A percentile compares a stretch with the other conserved stretches of the same genome.
phyloP scores from a whole-genome alignment of 2,113 vertebrate species.

The Lagenorhynchus albirostris region DNA sequence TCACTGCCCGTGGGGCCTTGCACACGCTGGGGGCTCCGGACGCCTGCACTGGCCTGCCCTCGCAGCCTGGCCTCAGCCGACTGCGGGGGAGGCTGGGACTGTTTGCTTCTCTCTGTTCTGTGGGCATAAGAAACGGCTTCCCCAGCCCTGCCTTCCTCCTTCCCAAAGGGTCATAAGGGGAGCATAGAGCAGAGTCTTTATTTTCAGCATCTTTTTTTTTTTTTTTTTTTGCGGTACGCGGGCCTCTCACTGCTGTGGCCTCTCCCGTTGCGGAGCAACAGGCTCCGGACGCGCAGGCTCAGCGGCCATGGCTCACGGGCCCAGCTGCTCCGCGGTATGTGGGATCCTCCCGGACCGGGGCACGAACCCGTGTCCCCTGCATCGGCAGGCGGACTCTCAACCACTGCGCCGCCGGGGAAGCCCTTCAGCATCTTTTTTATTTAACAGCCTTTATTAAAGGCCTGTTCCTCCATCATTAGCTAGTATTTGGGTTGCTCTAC shows the following conservation, averaged over 20 bases:
- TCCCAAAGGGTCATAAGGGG: neutral
- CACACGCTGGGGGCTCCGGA: accelerated
- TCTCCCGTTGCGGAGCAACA: no score
- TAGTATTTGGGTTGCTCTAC: neutral
- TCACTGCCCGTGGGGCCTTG: accelerated
- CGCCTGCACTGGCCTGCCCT: neutral
- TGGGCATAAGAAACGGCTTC: neutral
- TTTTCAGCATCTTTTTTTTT: neutral
- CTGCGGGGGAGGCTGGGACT: accelerated
- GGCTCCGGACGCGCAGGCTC: no score
- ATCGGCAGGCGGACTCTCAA: no score
- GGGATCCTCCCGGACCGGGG: no score
- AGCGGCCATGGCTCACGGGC: no score
- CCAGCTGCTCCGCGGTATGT: no score
- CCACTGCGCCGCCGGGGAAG: no score
- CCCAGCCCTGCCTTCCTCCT: neutral
- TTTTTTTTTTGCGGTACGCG: neutral
- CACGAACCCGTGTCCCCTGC: no score
- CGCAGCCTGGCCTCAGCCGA: accelerated
- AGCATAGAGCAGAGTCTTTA: accelerated
- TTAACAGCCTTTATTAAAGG: neutral
- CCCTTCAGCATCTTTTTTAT: neutral
- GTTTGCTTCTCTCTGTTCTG: neutral
- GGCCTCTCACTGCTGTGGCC: no score
- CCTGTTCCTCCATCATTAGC: accelerated